Percentiles rank a stretch among this genome's conserved stretches.
Evolutionary conservation across 2,888 invertebrate species (phyloP).

Genomic region (Oligia strigilis): DNA sequence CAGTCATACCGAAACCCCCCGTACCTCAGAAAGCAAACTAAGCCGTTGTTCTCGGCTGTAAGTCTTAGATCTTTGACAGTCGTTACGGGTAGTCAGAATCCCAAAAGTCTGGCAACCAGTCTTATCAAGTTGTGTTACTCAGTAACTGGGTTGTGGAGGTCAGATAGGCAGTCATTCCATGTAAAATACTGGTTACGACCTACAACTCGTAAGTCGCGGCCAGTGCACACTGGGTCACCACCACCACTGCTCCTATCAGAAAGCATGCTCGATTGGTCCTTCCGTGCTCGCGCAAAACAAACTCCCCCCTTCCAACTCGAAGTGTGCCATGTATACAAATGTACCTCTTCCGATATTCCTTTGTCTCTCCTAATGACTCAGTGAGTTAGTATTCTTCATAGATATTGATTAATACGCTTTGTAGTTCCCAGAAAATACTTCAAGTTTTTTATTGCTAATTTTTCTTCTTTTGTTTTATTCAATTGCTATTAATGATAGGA

Average conservation of each 20-base stretch:
- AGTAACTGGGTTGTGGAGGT: neutral
- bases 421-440: conserved; percentile 22
- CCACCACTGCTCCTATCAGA: neutral
- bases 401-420: conserved; percentile 26
- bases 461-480: neutral
- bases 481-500: conserved; percentile 17
- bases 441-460: conserved; percentile 19
- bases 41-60: neutral
- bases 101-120: too few species aligned
- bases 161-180: neutral
- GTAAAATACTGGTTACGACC: neutral
- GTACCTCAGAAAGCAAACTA: neutral
- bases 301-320: conserved; percentile 2
- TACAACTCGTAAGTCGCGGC: neutral
- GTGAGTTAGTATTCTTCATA: conserved; percentile 28
- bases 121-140: too few species aligned
- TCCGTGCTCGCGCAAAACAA: conserved; percentile 17
- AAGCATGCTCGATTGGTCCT: neutral
- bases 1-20: neutral
- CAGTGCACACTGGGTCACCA: neutral
- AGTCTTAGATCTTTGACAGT: neutral
- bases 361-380: conserved; percentile 36
- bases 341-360: conserved; percentile 32
- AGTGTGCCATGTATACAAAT: conserved; percentile 55
- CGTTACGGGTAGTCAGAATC: too few species aligned